phyloP scores from a whole-genome alignment of 2,113 vertebrate species.

The Cervus canadensis region DNA sequence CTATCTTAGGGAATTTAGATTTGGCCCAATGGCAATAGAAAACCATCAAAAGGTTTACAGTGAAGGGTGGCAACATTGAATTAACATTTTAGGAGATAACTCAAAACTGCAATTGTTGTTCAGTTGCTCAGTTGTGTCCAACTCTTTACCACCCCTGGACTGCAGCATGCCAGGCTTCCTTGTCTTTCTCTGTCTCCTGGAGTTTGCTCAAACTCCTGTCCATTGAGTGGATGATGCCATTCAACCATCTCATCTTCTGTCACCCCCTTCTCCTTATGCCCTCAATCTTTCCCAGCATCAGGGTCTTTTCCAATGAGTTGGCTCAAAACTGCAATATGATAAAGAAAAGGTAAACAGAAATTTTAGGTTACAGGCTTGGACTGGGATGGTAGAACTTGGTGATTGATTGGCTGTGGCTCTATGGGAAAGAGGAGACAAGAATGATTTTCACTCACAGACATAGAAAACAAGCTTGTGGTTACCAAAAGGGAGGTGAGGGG shows the following conservation, averaged over 20 bases:
- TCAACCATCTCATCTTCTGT: not conserved
- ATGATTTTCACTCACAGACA: not conserved
- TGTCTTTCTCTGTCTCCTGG: not conserved
- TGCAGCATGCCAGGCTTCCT: not conserved
- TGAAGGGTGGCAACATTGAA: not conserved
- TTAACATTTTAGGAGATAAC: not conserved
- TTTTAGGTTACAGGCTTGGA: not conserved
- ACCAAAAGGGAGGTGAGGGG: not conserved
- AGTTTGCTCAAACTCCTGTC: not conserved
- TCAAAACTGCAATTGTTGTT: not conserved
- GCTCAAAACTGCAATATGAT: not conserved
- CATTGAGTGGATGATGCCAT: not conserved
- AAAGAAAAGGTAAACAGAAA: not conserved
- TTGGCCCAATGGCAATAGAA: not conserved
- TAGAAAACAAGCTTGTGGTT: not conserved
- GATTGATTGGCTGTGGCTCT: not conserved
- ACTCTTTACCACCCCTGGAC: not conserved
- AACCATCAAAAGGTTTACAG: not conserved
- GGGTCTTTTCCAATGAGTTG: not conserved
- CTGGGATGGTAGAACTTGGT: not conserved
- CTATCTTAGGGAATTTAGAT: not conserved
- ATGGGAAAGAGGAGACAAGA: not conserved
- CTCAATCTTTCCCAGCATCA: not conserved
- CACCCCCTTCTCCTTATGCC: not conserved
- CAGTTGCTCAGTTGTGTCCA: not conserved